phyloP scores from a whole-genome alignment of 2,797 vertebrate species.

The Neosilurus hyrtlii region DNA sequence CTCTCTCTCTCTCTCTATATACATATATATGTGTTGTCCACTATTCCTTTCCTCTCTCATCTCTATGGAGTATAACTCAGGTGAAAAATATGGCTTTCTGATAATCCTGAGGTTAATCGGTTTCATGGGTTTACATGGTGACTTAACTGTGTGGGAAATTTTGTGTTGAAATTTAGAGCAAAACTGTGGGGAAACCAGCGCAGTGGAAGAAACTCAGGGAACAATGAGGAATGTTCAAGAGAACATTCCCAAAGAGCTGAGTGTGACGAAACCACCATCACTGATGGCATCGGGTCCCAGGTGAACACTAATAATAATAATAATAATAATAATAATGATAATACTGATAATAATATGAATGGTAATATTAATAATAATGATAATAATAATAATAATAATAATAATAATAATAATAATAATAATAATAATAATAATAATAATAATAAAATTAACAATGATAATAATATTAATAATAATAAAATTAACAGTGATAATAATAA shows the following conservation, averaged over 20 bases:
- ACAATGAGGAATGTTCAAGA: neutral
- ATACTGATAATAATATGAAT: neutral
- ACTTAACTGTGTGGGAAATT: neutral
- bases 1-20: too few relatives aligned
- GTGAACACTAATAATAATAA: constrained; percentile 29
- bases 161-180: neutral
- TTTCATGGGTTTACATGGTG: too few relatives aligned
- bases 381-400: neutral
- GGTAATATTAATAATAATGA: neutral
- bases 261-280: neutral
- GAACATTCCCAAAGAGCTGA: neutral
- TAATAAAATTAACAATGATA: too few relatives aligned
- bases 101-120: too few relatives aligned
- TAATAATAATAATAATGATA: neutral
- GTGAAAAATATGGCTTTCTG: neutral
- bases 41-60: too few relatives aligned
- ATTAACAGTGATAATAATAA: too few relatives aligned
- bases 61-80: neutral
- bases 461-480: too few relatives aligned
- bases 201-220: neutral
- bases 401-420: neutral
- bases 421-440: too few relatives aligned
- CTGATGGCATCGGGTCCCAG: constrained; percentile 55
- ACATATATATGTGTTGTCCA: too few relatives aligned
- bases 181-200: neutral